phyloP scores from a whole-genome alignment of 1,140 invertebrate genomes.

The Arion vulgaris region DNA sequence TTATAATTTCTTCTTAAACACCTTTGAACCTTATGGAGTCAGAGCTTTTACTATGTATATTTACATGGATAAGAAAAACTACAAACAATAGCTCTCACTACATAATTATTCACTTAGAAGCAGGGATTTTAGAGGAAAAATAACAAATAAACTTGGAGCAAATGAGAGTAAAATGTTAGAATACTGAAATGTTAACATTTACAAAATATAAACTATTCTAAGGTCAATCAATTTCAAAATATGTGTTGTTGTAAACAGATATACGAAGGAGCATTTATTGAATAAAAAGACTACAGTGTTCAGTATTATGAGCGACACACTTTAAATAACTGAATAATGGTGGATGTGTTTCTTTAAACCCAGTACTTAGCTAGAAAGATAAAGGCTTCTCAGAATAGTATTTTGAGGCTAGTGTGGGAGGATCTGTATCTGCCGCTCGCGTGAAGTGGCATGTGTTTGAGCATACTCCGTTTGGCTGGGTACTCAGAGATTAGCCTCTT shows the following conservation, averaged over 20 bases:
- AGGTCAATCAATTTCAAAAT: neutral
- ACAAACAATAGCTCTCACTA: neutral
- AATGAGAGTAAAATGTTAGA: neutral
- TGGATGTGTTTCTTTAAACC: constrained; percentile 1
- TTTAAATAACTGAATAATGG: constrained; percentile 18
- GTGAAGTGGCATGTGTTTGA: constrained; percentile 60
- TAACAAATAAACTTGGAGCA: neutral
- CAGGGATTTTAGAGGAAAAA: constrained; percentile 6
- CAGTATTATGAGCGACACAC: neutral
- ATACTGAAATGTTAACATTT: neutral
- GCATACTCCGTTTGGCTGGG: constrained; percentile 62
- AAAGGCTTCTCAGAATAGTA: neutral
- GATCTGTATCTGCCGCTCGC: constrained; percentile 58
- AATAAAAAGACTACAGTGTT: neutral
- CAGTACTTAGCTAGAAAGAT: constrained; percentile 28
- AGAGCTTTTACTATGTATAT: neutral
- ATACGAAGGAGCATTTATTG: neutral
- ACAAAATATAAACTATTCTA: neutral
- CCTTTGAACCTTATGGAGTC: neutral
- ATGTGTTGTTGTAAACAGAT: neutral
- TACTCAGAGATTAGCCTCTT: constrained; percentile 53
- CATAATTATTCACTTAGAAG: neutral
- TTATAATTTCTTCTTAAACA: neutral
- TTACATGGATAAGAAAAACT: neutral
- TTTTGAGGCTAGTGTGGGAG: constrained; percentile 53